Evolutionary conservation across 2,113 vertebrate species (phyloP).

Genomic region (Hoplias malabaricus): DNA sequence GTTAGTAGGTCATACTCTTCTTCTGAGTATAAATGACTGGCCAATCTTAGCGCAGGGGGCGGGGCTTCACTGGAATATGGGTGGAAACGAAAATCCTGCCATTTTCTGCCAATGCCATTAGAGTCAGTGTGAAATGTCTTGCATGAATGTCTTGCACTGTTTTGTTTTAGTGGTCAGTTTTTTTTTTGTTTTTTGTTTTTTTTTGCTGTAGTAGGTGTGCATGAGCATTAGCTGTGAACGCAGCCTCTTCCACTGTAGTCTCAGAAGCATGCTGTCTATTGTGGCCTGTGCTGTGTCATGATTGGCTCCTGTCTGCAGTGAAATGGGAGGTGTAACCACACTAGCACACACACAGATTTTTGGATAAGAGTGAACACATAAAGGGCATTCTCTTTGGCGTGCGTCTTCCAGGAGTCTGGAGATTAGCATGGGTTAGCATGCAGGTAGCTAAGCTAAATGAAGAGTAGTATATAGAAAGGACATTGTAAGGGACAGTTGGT

Average conservation of each 20-base stretch:
- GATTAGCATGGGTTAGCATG: not conserved
- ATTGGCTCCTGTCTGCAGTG: not conserved
- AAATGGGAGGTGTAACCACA: not conserved
- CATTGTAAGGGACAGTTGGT: not conserved
- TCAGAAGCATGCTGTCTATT: not conserved
- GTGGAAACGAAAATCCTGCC: not conserved
- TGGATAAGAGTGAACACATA: not conserved
- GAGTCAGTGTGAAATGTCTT: not conserved
- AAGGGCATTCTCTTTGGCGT: not conserved
- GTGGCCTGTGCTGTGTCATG: not conserved
- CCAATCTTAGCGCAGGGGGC: not conserved
- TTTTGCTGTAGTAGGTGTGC: not conserved
- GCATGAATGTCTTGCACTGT: not conserved
- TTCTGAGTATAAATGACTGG: not conserved
- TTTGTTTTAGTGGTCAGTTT: no score
- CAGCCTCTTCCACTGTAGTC: not conserved
- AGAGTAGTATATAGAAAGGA: not conserved
- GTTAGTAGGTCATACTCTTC: not conserved
- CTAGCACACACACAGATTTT: not conserved
- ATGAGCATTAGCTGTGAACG: not conserved
- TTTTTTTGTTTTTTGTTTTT: not conserved
- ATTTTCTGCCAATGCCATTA: not conserved
- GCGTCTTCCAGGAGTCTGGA: not conserved
- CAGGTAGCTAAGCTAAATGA: not conserved
- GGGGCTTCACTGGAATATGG: not conserved